phyloP scores from a whole-genome alignment of 2,888 invertebrate genomes.

The Rhogogaster chlorosoma region DNA sequence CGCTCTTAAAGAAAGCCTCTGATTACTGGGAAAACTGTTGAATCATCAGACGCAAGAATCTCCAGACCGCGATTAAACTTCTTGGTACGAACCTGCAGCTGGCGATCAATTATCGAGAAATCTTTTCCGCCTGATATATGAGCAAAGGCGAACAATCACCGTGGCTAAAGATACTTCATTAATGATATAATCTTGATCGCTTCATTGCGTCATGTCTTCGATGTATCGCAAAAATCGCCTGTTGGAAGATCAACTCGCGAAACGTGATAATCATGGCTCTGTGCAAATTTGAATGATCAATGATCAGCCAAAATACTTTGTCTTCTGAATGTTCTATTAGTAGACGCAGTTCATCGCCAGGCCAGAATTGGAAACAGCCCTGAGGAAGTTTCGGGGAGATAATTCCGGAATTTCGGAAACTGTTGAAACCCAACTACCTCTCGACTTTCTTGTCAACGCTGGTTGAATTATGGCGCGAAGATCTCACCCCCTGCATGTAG shows the following conservation, averaged over 20 bases:
- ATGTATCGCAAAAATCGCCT: neutral
- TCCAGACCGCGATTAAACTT: constrained; percentile 5
- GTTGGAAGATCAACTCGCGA: neutral
- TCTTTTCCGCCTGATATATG: constrained; percentile 11
- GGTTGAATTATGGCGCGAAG: constrained; percentile 38
- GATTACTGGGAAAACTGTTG: constrained; percentile 35
- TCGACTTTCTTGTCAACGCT: constrained; percentile 50
- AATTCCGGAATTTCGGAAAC: constrained; percentile 46
- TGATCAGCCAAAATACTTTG: neutral
- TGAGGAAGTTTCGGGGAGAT: constrained; percentile 12
- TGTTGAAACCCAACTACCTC: constrained; percentile 39
- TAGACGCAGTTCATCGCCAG: constrained; percentile 4
- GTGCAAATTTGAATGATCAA: neutral
- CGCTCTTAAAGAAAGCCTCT: constrained; percentile 40
- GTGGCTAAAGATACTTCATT: neutral
- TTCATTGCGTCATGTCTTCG: neutral
- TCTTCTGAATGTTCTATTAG: constrained; percentile 33
- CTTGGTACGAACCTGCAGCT: neutral
- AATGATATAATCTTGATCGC: neutral
- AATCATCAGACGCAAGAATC: constrained; percentile 16
- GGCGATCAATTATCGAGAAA: constrained; percentile 45
- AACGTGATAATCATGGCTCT: neutral
- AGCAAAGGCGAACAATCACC: neutral
- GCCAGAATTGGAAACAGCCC: constrained; percentile 43
- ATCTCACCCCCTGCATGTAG: constrained; percentile 2